A percentile compares a stretch with the other conserved stretches of the same genome.
These are phyloP conservation scores for Pollenia angustigena DNA, from an alignment of 2,888 invertebrate species.

Conservation along the genomic window DNA sequence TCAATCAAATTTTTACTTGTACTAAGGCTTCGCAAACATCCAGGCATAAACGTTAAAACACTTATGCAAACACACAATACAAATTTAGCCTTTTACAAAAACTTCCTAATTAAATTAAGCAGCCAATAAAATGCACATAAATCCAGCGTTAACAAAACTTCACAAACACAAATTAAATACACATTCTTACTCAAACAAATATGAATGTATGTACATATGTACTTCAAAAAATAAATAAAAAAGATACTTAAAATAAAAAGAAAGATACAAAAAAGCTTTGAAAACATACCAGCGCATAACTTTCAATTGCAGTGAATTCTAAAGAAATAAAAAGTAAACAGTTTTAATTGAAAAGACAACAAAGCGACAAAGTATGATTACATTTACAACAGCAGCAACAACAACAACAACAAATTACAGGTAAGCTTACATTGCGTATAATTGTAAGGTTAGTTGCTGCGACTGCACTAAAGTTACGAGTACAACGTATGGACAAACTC, in stretches of 20 bases:
- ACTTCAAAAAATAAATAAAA: constrained; percentile 3
- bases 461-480: constrained; percentile 25
- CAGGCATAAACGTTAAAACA: constrained; percentile 26
- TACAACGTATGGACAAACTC: constrained; percentile 56
- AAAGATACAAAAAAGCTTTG: constrained; percentile 8
- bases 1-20: constrained; percentile 42
- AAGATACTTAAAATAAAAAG: not conserved
- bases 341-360: constrained; percentile 49
- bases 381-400: constrained; percentile 37
- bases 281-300: constrained; percentile 55
- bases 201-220: not conserved
- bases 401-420: constrained; percentile 6
- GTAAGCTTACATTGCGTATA: constrained; percentile 48
- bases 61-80: not conserved
- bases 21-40: constrained; percentile 54
- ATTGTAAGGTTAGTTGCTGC: constrained; percentile 47
- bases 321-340: constrained; percentile 66
- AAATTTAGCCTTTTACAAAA: constrained; percentile 53
- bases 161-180: not conserved
- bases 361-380: constrained; percentile 46
- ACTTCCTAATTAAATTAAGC: constrained; percentile 70
- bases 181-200: not conserved
- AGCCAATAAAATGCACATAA: constrained; percentile 68
- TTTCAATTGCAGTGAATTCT: constrained; percentile 64
- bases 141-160: constrained; percentile 32